Percentiles rank a stretch among this genome's conserved stretches.
Conservation (phyloP, 2,888 invertebrate genomes). For the Slavum lentiscoides region DNA sequence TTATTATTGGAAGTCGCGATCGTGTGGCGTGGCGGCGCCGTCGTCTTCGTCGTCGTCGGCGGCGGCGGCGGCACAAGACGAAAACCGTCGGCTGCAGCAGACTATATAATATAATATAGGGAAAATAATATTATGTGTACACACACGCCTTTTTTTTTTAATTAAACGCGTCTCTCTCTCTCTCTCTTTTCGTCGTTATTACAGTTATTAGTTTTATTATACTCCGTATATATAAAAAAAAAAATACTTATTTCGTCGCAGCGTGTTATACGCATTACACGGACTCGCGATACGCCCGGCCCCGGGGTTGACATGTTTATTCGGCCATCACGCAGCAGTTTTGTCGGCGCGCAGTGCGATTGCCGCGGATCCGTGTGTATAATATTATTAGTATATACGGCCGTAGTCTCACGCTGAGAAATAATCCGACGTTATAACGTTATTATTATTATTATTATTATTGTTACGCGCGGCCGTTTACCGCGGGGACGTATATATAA, state of each 20-base stretch:
- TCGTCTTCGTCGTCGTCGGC: neutral
- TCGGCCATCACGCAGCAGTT: conserved; percentile 14
- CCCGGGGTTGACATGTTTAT: conserved; percentile 50
- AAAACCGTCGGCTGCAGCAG: neutral
- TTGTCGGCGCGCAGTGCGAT: conserved; percentile 7
- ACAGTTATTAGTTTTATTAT: conserved; percentile 14
- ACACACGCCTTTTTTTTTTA: conserved; percentile 4
- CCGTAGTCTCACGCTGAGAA: conserved; percentile 41
- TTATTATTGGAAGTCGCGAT: too few relatives aligned
- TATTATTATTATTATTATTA: too few relatives aligned
- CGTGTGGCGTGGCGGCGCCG: neutral
- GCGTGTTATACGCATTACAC: neutral
- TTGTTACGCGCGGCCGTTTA: too few relatives aligned
- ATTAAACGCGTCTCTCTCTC: conserved; percentile 45
- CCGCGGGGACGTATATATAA: too few relatives aligned
- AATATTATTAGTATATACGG: too few relatives aligned
- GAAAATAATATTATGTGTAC: neutral
- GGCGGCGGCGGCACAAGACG: conserved; percentile 27
- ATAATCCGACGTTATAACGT: conserved; percentile 42
- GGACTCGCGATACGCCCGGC: conserved; percentile 1
- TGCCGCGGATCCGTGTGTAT: too few relatives aligned
- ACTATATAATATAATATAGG: neutral
- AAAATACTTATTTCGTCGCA: too few relatives aligned
- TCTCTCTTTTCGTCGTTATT: conserved; percentile 11
- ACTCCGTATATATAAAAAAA: neutral